Percentiles rank a stretch among this genome's conserved stretches.
Evolutionary conservation across 92 coral and sea anemone species (phyloP).

Genomic region (Palythoa caribaeorum): DNA sequence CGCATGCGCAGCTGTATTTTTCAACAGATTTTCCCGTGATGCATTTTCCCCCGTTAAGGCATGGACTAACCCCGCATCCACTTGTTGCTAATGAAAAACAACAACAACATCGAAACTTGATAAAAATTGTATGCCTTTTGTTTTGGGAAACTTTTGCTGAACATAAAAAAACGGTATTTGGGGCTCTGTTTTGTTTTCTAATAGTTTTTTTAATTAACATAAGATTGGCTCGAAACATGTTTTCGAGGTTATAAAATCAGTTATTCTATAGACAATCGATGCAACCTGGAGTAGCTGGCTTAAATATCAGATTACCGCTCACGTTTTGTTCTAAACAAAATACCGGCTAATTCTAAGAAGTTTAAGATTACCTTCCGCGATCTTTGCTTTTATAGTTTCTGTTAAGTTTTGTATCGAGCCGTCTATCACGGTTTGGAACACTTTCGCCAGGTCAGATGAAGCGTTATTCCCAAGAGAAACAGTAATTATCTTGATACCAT

Average conservation of each 20-base stretch:
- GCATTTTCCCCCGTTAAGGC: constrained; percentile 28
- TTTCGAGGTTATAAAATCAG: too few species aligned
- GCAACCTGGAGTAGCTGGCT: too few species aligned
- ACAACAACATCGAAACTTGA: too few species aligned
- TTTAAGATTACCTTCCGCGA: neutral
- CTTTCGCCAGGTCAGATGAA: neutral
- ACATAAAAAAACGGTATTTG: too few species aligned
- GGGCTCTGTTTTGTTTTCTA: too few species aligned
- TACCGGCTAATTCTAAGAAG: too few species aligned
- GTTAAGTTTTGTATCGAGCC: constrained; percentile 5
- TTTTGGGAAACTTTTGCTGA: neutral
- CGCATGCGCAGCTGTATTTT: constrained; percentile 18
- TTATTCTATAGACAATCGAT: too few species aligned
- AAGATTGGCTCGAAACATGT: too few species aligned
- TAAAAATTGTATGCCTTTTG: neutral
- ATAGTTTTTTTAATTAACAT: too few species aligned
- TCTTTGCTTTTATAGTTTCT: neutral
- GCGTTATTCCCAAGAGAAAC: neutral
- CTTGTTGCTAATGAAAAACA: neutral
- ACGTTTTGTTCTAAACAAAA: too few species aligned
- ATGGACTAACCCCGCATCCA: constrained; percentile 19
- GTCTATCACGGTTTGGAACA: neutral
- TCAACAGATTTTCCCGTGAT: neutral
- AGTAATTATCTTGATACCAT: constrained; percentile 21
- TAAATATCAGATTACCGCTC: too few species aligned